Evolutionary conservation across 2,888 invertebrate genomes (phyloP).

Genomic region (Lycocerus yunnanus): DNA sequence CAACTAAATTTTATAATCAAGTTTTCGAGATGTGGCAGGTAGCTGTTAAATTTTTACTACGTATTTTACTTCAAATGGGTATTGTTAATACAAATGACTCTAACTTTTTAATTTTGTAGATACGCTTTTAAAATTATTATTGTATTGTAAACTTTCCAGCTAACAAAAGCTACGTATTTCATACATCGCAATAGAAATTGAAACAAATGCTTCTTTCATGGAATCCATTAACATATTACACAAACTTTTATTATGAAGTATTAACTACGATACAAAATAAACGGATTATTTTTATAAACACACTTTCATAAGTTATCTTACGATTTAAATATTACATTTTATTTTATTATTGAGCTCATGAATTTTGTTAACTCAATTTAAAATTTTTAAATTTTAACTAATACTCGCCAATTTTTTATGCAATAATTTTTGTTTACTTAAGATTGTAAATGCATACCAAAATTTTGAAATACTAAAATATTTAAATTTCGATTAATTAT

Average conservation of each 20-base stretch:
- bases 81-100: not conserved
- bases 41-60: not conserved
- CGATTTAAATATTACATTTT: too few relatives aligned
- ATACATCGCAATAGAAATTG: not conserved
- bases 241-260: not conserved
- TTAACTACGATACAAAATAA: too few relatives aligned
- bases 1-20: not conserved
- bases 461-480: too few relatives aligned
- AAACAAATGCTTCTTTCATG: not conserved
- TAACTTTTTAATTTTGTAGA: not conserved
- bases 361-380: too few relatives aligned
- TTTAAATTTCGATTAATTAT: too few relatives aligned
- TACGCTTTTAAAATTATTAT: not conserved
- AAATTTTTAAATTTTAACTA: too few relatives aligned
- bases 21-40: not conserved
- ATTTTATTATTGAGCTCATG: too few relatives aligned
- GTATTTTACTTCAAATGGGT: not conserved
- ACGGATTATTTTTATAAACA: not conserved
- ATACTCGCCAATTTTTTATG: too few relatives aligned
- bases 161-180: not conserved
- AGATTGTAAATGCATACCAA: too few relatives aligned
- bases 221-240: not conserved
- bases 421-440: too few relatives aligned
- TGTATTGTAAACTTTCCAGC: not conserved
- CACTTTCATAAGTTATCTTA: too few relatives aligned